Base-by-base conservation (phyloP, 2,113 vertebrate genomes). In the Vireo altiloquus region DNA sequence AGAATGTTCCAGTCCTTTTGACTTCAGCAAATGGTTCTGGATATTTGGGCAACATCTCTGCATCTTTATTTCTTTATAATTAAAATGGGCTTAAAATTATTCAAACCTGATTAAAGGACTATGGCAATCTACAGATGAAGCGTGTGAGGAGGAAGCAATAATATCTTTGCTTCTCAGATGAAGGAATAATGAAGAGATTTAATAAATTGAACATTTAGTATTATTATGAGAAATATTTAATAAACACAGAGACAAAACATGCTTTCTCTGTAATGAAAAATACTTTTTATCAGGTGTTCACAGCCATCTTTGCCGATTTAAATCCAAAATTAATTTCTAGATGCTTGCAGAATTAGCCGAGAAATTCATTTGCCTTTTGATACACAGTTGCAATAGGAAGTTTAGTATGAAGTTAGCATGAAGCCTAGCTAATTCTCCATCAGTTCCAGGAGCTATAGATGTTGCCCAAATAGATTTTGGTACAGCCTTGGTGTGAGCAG, bases 311-410 rank as follows among this genome's bases (percentile, higher is more conserved):
- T 46, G 44, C 79, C 68, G 52, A 71, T 91, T 77, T 68, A 90
- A 96, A 75, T 90, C n/a, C 64, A 27, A 44, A 88, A 56, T 83
- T 78, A 87, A 83, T 95, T 91, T 91, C 75, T 86, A 53, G 72
- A 66, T 86, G 31, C 49, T 92, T 88, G 66, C 16, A 68, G 56
- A 87, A 80, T 75, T 92, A 91, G 66, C 54, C 40, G 90, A 80
- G 60, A 90, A 91, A 70, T 74, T 81, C 0, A 28, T 78, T 92
- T 88, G 18, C 30, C 49, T 88, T 90, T 86, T 86, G 56, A 78
- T 95, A 92, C 19, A 44, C 33, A 87, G 47, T 59, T 80, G 47
- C 71, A 94, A 16, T 70, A 81, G 40, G n/a, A 81, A 86, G 59
- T 80, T 1, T 0, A 69, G 44, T 79, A 59, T 87, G 74, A 94